Evolutionary conservation across 2,888 invertebrate species (phyloP).

Genomic region (Geophilus truncorum): DNA sequence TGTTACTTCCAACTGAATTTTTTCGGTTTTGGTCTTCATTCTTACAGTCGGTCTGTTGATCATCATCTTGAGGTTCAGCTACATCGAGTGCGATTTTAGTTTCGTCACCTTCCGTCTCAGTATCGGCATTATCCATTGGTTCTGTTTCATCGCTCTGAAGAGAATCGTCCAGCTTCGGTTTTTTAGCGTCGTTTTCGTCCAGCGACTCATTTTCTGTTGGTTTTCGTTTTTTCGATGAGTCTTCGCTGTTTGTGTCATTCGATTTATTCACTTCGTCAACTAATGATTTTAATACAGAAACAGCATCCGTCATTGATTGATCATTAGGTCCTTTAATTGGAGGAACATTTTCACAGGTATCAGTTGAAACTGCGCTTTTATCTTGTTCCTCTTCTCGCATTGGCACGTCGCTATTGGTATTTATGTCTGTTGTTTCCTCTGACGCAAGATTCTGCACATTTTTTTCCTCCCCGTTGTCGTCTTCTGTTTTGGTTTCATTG

Average conservation of each 20-base stretch:
- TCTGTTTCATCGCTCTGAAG: neutral
- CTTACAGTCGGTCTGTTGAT: neutral
- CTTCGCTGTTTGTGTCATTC: neutral
- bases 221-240: neutral
- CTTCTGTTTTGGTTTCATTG: neutral
- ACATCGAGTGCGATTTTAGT: neutral
- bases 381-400: neutral
- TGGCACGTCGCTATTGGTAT: neutral
- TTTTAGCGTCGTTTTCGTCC: neutral
- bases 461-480: neutral
- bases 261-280: conserved; percentile 8
- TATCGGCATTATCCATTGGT: neutral
- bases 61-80: neutral
- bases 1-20: neutral
- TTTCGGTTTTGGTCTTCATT: neutral
- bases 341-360: no score
- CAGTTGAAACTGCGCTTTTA: no score
- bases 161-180: neutral
- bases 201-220: neutral
- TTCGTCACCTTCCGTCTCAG: neutral
- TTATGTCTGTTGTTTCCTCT: no score
- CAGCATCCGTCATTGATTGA: neutral
- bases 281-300: neutral
- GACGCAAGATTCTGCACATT: no score
- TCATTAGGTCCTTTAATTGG: neutral